Conservation (phyloP, 2,888 invertebrate genomes). For the Boloria selene region DNA sequence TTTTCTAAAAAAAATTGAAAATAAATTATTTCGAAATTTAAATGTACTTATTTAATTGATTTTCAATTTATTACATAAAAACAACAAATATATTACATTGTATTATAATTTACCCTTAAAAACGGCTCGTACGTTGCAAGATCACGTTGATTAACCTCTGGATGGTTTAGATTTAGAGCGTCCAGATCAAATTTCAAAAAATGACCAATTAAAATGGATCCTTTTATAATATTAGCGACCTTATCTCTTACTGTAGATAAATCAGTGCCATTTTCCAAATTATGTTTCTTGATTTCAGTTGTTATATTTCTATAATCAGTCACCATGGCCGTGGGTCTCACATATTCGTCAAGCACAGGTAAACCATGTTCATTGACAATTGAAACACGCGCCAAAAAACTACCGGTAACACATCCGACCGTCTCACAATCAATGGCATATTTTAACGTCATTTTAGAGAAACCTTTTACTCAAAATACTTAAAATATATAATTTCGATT, state of each 20-base stretch:
- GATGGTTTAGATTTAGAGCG: conserved; percentile 29
- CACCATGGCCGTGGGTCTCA: conserved; percentile 32
- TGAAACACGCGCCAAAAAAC: conserved; percentile 35
- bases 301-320: conserved; percentile 32
- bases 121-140: conserved; percentile 32
- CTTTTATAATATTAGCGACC: conserved; percentile 23
- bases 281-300: conserved; percentile 23
- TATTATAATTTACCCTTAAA: conserved; percentile 22
- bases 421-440: conserved; percentile 39
- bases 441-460: conserved; percentile 16
- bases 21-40: background rate
- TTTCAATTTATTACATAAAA: no score
- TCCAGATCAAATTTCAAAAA: conserved; percentile 34
- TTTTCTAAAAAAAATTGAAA: conserved; percentile 9
- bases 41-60: background rate
- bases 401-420: conserved; percentile 33
- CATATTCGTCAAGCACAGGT: conserved; percentile 32
- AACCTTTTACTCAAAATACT: background rate
- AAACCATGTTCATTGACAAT: conserved; percentile 27
- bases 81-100: no score
- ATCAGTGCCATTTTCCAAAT: conserved; percentile 23
- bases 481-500: no score
- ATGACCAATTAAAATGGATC: conserved; percentile 32
- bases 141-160: conserved; percentile 28
- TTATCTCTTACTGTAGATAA: conserved; percentile 19